A percentile compares a stretch with the other conserved stretches of the same genome.
Conservation (phyloP, 2,888 invertebrate species). For the Leptopilina drosophilae region DNA sequence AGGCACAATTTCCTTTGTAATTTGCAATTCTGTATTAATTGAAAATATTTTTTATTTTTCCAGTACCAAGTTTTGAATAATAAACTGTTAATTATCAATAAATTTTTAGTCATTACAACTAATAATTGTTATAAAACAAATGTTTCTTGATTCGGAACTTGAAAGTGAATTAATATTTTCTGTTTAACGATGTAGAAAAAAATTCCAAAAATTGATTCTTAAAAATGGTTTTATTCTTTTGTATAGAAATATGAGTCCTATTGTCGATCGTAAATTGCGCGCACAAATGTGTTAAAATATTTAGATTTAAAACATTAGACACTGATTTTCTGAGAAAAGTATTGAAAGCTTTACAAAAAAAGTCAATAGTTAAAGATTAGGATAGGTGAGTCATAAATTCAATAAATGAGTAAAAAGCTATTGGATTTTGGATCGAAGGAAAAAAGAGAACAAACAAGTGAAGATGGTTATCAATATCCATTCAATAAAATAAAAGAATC, state of each 20-base stretch:
- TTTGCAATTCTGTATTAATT: background rate
- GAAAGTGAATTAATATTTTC: too few species aligned
- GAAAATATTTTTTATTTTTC: background rate
- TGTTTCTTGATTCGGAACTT: too few species aligned
- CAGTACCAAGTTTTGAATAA: too few species aligned
- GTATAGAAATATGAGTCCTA: background rate
- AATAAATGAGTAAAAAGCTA: constrained; percentile 12
- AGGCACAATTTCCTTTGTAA: background rate
- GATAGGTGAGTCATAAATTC: constrained; percentile 20
- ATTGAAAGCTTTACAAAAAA: background rate
- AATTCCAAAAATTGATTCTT: too few species aligned
- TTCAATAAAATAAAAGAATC: background rate
- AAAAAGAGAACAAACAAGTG: background rate
- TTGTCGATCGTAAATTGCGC: background rate
- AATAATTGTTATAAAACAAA: too few species aligned
- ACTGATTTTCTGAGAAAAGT: constrained; percentile 1
- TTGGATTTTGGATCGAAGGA: background rate
- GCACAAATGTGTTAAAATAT: background rate
- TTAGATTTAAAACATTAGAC: too few species aligned
- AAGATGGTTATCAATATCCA: constrained; percentile 9
- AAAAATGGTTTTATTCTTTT: background rate
- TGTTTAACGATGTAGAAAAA: too few species aligned
- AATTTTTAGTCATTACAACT: too few species aligned
- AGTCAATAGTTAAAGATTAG: constrained; percentile 14
- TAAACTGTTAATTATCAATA: too few species aligned